Evolutionary conservation across 2,888 invertebrate genomes (phyloP).

Genomic region (Athalia cordata): DNA sequence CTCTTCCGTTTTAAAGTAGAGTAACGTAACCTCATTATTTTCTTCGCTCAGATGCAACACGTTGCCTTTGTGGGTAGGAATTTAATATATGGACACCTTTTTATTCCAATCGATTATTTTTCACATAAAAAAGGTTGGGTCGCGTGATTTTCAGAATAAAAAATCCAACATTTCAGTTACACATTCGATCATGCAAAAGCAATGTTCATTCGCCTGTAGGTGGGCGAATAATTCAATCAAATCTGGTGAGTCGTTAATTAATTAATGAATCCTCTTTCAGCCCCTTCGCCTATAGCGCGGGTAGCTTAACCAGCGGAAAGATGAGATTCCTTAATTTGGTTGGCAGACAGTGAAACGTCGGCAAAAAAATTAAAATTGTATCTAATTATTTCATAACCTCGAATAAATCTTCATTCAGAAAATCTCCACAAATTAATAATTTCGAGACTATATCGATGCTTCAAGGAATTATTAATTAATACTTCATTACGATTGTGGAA

Average conservation of each 20-base stretch:
- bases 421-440: constrained; percentile 1
- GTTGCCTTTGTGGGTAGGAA: too few relatives aligned
- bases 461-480: neutral
- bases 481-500: neutral
- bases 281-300: too few relatives aligned
- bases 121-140: neutral
- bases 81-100: too few relatives aligned
- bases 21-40: constrained; percentile 12
- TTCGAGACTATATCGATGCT: neutral
- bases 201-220: constrained; percentile 3
- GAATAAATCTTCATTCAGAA: constrained; percentile 12
- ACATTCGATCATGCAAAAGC: neutral
- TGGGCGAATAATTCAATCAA: constrained; percentile 24
- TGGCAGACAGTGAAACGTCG: constrained; percentile 7
- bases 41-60: too few relatives aligned
- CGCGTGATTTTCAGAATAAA: neutral
- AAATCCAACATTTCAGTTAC: neutral
- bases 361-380: constrained; percentile 2
- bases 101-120: too few relatives aligned
- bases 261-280: constrained; percentile 17
- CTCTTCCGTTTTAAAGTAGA: constrained; percentile 10
- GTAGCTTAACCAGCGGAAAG: constrained; percentile 11
- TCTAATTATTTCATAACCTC: constrained; percentile 6
- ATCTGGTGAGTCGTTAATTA: constrained; percentile 24
- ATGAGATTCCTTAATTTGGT: constrained; percentile 16